These are phyloP conservation scores for Tetropium fuscum DNA, from an alignment of 2,888 invertebrate genomes.

Conservation along the genomic window DNA sequence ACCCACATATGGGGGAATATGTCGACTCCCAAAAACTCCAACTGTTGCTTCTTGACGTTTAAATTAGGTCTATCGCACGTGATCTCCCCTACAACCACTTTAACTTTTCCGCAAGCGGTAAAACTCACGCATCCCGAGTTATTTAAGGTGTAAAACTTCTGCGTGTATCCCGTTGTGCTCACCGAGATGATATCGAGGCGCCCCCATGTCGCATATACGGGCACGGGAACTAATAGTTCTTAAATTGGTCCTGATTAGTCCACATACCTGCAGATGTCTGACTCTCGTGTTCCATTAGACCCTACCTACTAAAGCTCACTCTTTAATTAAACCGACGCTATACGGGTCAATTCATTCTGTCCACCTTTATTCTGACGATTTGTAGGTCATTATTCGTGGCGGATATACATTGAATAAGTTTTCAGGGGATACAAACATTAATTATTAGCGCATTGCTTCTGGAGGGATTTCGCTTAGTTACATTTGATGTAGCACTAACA, in stretches of 20 bases:
- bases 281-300: constrained; percentile 42
- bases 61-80: constrained; percentile 48
- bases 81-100: constrained; percentile 44
- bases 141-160: constrained; percentile 16
- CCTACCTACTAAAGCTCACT: constrained; percentile 54
- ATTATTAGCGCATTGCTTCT: too few relatives aligned
- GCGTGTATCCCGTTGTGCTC: constrained; percentile 22
- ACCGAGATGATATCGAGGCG: constrained; percentile 56
- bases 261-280: constrained; percentile 66
- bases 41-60: constrained; percentile 49
- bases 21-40: constrained; percentile 30
- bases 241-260: constrained; percentile 66
- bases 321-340: constrained; percentile 55
- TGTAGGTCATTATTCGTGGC: too few relatives aligned
- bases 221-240: constrained; percentile 63
- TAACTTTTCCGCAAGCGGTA: constrained; percentile 31
- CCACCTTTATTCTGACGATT: constrained; percentile 15
- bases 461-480: too few relatives aligned
- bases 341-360: constrained; percentile 54
- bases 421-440: too few relatives aligned
- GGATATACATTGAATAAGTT: too few relatives aligned
- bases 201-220: constrained; percentile 59
- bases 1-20: constrained; percentile 35
- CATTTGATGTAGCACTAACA: too few relatives aligned
- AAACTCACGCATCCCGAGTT: constrained; percentile 36